Conservation (phyloP, 2,797 vertebrate species). For the Thunnus albacares region DNA sequence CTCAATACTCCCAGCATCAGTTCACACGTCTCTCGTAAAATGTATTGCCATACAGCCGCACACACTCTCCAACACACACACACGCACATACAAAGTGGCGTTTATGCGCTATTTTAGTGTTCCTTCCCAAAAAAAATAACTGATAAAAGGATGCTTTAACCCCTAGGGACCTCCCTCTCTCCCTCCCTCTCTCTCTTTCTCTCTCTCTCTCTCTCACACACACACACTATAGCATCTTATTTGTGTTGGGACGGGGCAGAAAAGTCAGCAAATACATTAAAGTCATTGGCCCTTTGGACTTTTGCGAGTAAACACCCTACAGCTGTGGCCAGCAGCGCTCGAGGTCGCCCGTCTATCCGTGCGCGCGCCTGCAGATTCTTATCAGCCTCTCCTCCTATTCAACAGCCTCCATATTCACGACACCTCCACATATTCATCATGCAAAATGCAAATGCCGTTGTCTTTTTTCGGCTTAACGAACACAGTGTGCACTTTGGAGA, state of each 20-base stretch:
- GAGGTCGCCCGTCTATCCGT: conserved; percentile 57
- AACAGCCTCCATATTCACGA: conserved; percentile 85
- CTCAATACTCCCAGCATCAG: conserved; percentile 69
- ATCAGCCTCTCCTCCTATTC: conserved; percentile 77
- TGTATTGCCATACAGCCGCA: conserved; percentile 55
- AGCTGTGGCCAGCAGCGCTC: conserved; percentile 62
- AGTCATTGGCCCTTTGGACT: conserved; percentile 70
- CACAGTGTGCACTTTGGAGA: conserved; percentile 42
- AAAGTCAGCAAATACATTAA: conserved; percentile 65
- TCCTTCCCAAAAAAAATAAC: conserved; percentile 1
- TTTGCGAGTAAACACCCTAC: conserved; percentile 65
- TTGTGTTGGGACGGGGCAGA: conserved; percentile 54
- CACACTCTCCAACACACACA: conserved; percentile 12
- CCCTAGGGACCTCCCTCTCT: neutral
- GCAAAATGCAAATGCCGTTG: conserved; percentile 83
- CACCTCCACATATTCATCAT: conserved; percentile 84
- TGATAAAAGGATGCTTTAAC: conserved; percentile 27
- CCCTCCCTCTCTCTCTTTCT: neutral
- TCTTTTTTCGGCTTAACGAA: conserved; percentile 62
- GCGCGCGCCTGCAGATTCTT: conserved; percentile 75
- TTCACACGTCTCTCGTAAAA: conserved; percentile 76
- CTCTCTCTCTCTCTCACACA: neutral
- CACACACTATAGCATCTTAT: conserved; percentile 11
- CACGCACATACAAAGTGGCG: conserved; percentile 4
- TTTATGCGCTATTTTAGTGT: conserved; percentile 36